Evolutionary conservation across 2,113 vertebrate species (phyloP), one percentile per base, ranked within the genome.

Genomic region (Sula dactylatra): DNA sequence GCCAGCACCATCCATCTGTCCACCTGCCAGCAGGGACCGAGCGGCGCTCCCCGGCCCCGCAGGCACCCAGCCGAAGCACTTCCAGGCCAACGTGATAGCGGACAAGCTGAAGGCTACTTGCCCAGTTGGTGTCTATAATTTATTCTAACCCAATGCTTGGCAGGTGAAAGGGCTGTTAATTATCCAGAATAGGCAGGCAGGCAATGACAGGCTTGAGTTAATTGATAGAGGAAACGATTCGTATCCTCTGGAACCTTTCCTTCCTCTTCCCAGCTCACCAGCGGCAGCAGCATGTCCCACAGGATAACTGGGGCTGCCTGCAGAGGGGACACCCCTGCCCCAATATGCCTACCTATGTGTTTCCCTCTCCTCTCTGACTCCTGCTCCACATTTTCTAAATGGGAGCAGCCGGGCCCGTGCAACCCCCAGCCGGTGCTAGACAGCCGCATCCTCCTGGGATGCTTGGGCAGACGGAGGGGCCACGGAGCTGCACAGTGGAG

Each of bases 41-140:
- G 38, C 1, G 0, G 10, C 0, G 1, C 26, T 29, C 34, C 56
- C 36, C 3, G 1, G 56, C 21, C 36, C 83, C 4, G 4, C 38
- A 20, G 26, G 22, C 21, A 34, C 26, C 40, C 3, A 3, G 17
- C 66, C 10, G 2, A 65, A 44, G n/a, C 29, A 11, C 54, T 29
- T 25, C 44, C 65, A 36, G 31, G 64, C 42, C 85, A 82, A 12
- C 5, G 22, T 4, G 5, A 29, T 5, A 44, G 56, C 54, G 77
- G 76, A 70, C 11, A 38, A 66, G 45, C 65, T 11, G 10, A 61
- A 73, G 56, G 62, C 82, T 59, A 6, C 78, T 44, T 14, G 34
- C 84, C 59, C 85, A n/a, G 7, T 7, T 34, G 15, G 66, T 44
- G 50, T 6, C 72, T 80, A 13, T 45, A 58, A 64, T 87, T 88